phyloP scores from a whole-genome alignment of 2,113 vertebrate species.

The Telmatochromis brichardi region DNA sequence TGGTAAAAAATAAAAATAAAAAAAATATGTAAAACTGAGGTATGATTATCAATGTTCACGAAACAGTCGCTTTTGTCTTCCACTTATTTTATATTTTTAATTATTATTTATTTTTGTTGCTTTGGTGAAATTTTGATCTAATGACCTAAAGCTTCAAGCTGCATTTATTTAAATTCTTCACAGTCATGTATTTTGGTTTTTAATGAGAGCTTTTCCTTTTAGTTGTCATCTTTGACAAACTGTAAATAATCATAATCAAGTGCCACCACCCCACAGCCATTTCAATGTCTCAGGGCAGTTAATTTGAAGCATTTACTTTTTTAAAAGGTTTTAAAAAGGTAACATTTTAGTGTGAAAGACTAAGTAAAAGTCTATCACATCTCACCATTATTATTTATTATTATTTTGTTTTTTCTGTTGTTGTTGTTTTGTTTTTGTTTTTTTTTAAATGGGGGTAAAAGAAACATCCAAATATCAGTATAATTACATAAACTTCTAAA shows the following conservation, averaged over 20 bases:
- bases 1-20: background rate
- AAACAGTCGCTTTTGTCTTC: background rate
- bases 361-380: background rate
- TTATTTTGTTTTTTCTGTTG: background rate
- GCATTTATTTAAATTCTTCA: background rate
- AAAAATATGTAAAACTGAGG: background rate
- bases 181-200: background rate
- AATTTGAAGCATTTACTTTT: background rate
- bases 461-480: background rate
- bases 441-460: background rate
- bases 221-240: background rate
- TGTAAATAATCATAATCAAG: background rate
- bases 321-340: fast-evolving
- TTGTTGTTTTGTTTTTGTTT: background rate
- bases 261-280: background rate
- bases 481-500: background rate
- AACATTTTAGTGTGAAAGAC: background rate
- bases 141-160: background rate
- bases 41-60: background rate
- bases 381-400: background rate
- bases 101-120: background rate
- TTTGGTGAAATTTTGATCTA: background rate
- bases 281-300: background rate
- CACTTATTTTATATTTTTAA: background rate
- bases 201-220: background rate